Percentiles rank a stretch among this genome's conserved stretches.
Evolutionary conservation across 1,140 invertebrate genomes (phyloP).

Genomic region (Drosophila nebulosa): DNA sequence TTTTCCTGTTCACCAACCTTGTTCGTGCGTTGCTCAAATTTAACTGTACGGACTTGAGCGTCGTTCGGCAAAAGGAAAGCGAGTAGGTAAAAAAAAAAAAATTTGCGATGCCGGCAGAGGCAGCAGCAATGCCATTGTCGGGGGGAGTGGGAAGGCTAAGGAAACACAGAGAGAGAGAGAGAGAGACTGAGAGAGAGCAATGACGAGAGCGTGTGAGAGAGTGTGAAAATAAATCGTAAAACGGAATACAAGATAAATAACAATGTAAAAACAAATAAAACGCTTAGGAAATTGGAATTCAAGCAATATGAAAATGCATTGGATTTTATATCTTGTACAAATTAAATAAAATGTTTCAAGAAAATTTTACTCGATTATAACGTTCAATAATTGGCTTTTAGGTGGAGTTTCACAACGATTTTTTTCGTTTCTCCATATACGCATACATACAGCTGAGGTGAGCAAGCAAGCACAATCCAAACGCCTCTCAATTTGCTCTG

Average conservation of each 20-base stretch:
- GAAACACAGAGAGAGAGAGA: not conserved
- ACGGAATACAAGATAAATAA: conserved; percentile 42
- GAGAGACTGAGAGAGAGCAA: conserved; percentile 20
- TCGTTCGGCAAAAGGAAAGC: conserved; percentile 40
- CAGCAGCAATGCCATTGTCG: conserved; percentile 3
- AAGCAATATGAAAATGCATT: conserved; percentile 19
- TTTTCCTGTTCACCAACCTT: conserved; percentile 58
- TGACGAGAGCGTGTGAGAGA: not conserved
- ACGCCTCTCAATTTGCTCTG: conserved; percentile 39
- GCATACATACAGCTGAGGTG: conserved; percentile 12
- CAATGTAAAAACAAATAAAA: conserved; percentile 71
- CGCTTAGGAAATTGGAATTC: conserved; percentile 28
- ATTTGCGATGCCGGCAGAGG: conserved; percentile 5
- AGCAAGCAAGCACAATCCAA: conserved; percentile 9
- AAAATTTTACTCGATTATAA: conserved; percentile 12
- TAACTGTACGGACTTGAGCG: conserved; percentile 60
- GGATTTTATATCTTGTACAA: conserved; percentile 17
- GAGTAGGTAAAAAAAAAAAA: conserved; percentile 17
- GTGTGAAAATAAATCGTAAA: conserved; percentile 42
- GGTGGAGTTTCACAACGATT: conserved; percentile 14
- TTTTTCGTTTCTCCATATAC: conserved; percentile 15
- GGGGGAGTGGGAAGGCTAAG: conserved; percentile 6
- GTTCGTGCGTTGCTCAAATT: conserved; percentile 52
- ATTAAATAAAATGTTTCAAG: conserved; percentile 10
- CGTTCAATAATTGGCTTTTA: not conserved